These are phyloP conservation scores for Papilio demoleus DNA, from an alignment of 2,888 invertebrate species.

Conservation along the genomic window DNA sequence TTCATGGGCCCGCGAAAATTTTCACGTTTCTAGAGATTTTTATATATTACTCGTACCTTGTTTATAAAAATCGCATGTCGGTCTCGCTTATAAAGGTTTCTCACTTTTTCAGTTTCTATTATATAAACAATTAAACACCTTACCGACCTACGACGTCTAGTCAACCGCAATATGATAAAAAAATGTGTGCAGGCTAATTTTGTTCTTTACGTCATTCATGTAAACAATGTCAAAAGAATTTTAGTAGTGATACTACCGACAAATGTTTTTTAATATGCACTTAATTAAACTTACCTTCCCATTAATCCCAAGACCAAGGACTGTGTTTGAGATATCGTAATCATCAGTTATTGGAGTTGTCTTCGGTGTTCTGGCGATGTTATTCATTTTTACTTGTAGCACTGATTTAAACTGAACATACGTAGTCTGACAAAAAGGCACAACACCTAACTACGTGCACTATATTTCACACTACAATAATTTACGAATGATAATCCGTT, in stretches of 20 bases:
- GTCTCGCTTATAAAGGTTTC: no score
- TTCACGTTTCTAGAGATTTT: no score
- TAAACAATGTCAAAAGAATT: constrained; percentile 50
- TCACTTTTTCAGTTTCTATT: no score
- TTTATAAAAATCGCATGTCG: no score
- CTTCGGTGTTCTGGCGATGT: constrained; percentile 85
- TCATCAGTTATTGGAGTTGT: constrained; percentile 93
- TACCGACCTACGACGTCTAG: constrained; percentile 31
- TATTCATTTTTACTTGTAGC: constrained; percentile 64
- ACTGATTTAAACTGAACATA: constrained; percentile 48
- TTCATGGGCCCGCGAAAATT: no score
- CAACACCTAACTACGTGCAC: constrained; percentile 32
- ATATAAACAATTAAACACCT: constrained; percentile 28
- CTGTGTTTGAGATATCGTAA: constrained; percentile 95
- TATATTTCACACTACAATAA: constrained; percentile 39
- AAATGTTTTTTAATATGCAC: not conserved
- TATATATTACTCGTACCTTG: no score
- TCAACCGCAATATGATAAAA: constrained; percentile 42
- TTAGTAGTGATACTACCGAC: constrained; percentile 23
- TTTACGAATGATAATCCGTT: constrained; percentile 40
- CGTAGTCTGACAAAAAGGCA: constrained; percentile 26
- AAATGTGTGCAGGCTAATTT: constrained; percentile 47
- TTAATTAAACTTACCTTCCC: constrained; percentile 87
- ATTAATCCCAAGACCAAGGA: constrained; percentile 98
- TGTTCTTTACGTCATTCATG: constrained; percentile 55